Evolutionary conservation across 2,888 invertebrate species (phyloP), one percentile per base, ranked within the genome.

Genomic region (Parnassius mnemosyne): DNA sequence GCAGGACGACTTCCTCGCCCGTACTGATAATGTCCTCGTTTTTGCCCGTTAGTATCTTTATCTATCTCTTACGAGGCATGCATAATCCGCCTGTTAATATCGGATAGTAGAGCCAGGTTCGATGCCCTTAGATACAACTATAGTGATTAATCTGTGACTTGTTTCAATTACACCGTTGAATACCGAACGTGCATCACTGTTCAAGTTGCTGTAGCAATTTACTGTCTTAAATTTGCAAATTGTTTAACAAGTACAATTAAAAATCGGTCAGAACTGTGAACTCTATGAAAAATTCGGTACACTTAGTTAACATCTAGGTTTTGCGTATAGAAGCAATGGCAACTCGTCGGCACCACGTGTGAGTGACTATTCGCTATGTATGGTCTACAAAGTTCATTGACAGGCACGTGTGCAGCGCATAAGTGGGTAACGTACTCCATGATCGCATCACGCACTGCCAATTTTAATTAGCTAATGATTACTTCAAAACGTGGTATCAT

Each of bases 1-100:
- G 92, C 93, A 81, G 68, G 94, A 95, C 76, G 94, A 94, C 81
- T 94, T 93, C 86, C 93, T 94, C 76, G 93, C 94, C 71, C 93
- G 93, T 76, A 94, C 94, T 66, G 93, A 95, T 80, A 93, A 93
- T 77, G 92, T 95, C 74, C 86, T 95, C 82, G 93, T 94, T 71
- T 95, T 95, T 87, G 94, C 94, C 76, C 94, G 92, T 93, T 92
- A 93, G 93, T 92, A 92, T 83, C 73, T 75, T 70, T 72, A 47
- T 42, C 47, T 53, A n/a, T 20, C 16, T 34, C 13, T 11, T 42
- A 47, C 42, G 41, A 57, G 12, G 13, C 42, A 10, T 41, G 43
- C 55, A 57, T 59, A 59, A 60, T 59, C 54, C 53, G 53, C 56
- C 60, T 49, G 50, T 51, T 52, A 7, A 44, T 54, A 51, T 3